Base-by-base conservation (phyloP, 2,888 invertebrate genomes). In the Mongoloraphidia duomilia region DNA sequence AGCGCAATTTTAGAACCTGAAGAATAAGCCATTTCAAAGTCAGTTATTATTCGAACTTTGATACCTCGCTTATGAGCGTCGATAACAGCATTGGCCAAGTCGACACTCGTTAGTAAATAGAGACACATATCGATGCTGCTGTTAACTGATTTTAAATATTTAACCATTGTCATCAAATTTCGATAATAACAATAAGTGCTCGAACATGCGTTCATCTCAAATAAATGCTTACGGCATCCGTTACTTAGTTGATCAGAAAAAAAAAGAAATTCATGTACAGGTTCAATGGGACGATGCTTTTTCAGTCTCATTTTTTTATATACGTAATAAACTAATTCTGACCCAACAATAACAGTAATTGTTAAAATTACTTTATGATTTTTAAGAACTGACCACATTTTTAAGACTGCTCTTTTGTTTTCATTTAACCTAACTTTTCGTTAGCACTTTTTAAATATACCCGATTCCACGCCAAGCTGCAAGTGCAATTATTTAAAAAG, bases 51-150 rank as follows among this genome's bases (percentile, higher is more conserved):
- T 55, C 84, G 68, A 11, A 88, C 71, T 34, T 63, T 63, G 2
- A 84, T 69, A 12, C 81, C 80, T 57, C 71, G 64, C 34, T 64
- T 63, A 43, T 70, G 66, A 3, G 75, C 71, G 9, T 69, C 62
- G 3, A 77, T 54, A n/a, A 84, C 60, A n/a, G 69, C 69, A 40
- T 75, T 68, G 0, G 71, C 69, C 12, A 88, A 59, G 47, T 75
- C 72, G 17, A 66, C 57, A 56, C 75, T 76, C 1, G 83, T 83
- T 37, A 84, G 63, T n/a, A 80, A 69, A 60, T 80, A 85, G 60
- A 86, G 75, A 59, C 86, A 86, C 9, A 87, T 63, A 59, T 83
- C 82, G 39, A 88, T 59, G 9, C 73, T 72, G 9, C 66, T 56
- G 48, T 63, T 64, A 1, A 80, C 74, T n/a, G 26, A 13, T 33